These are phyloP conservation scores for Thecophora atra DNA, from an alignment of 2,888 invertebrate genomes.

Conservation along the genomic window DNA sequence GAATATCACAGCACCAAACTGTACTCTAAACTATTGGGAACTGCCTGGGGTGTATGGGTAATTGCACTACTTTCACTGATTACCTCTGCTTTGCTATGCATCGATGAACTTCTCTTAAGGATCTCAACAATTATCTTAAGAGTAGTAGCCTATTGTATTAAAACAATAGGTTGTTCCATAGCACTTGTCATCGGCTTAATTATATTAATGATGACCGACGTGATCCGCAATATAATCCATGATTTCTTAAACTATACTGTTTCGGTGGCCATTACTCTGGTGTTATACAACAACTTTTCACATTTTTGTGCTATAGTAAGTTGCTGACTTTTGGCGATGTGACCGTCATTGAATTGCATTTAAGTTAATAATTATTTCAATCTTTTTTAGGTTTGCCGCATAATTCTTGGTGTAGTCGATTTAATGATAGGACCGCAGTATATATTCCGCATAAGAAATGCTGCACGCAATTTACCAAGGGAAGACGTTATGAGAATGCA, in stretches of 20 bases:
- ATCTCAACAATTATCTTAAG: slow-evolving; percentile 46
- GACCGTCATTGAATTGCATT: slow-evolving; percentile 32
- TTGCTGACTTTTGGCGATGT: slow-evolving; percentile 7
- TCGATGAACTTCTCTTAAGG: slow-evolving; percentile 48
- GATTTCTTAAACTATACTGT: slow-evolving; percentile 49
- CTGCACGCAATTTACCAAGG: not conserved
- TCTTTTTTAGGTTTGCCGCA: not conserved
- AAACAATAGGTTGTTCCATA: slow-evolving; percentile 43
- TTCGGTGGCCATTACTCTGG: slow-evolving; percentile 40
- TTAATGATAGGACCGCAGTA: not conserved
- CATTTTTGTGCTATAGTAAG: slow-evolving; percentile 21
- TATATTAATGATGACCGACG: slow-evolving; percentile 17
- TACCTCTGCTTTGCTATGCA: slow-evolving; percentile 45
- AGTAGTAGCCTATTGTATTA: slow-evolving; percentile 35
- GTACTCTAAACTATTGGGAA: slow-evolving; percentile 46
- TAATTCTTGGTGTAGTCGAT: not conserved
- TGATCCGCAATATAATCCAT: slow-evolving; percentile 42
- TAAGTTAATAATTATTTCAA: not conserved
- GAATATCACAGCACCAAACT: slow-evolving; percentile 45
- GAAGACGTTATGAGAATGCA: not conserved
- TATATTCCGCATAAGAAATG: not conserved
- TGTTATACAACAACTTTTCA: slow-evolving; percentile 42
- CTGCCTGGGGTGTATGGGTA: slow-evolving; percentile 40
- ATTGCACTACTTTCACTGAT: slow-evolving; percentile 40
- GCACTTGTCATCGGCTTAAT: slow-evolving; percentile 41